A percentile compares a stretch with the other conserved stretches of the same genome.
Conservation (phyloP, 2,888 invertebrate species). For the Melanargia galathea region DNA sequence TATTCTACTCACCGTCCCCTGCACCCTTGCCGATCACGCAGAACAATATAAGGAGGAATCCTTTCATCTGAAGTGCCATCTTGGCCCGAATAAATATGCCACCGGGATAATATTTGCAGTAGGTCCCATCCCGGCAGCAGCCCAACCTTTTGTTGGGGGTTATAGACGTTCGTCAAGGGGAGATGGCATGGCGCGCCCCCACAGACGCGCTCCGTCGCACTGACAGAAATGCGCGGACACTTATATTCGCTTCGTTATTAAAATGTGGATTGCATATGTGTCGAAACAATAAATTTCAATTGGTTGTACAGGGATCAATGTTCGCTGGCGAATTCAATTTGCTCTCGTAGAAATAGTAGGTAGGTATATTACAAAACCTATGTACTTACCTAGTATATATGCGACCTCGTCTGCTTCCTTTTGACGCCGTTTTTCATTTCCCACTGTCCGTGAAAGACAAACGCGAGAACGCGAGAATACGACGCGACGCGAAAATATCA, state of each 20-base stretch:
- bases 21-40: conserved; percentile 58
- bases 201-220: conserved; percentile 52
- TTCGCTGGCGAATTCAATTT: conserved; percentile 19
- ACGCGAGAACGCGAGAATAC: too few relatives aligned
- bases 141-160: conserved; percentile 32
- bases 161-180: conserved; percentile 40
- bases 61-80: conserved; percentile 72
- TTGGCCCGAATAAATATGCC: conserved; percentile 65
- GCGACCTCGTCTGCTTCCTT: neutral
- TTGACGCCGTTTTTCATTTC: neutral
- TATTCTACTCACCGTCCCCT: conserved; percentile 70
- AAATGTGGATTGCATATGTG: conserved; percentile 61
- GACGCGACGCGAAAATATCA: too few relatives aligned
- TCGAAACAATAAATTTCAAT: conserved; percentile 73
- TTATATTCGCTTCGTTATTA: conserved; percentile 54
- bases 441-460: too few relatives aligned
- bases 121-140: conserved; percentile 69
- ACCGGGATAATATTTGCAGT: conserved; percentile 60
- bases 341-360: conserved; percentile 6
- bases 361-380: too few relatives aligned
- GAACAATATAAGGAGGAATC: conserved; percentile 66
- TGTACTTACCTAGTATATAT: neutral
- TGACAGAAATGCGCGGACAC: conserved; percentile 45
- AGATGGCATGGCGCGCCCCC: conserved; percentile 52
- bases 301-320: conserved; percentile 49